Conservation (phyloP, 1,140 invertebrate genomes). For the Drosophila varians region DNA sequence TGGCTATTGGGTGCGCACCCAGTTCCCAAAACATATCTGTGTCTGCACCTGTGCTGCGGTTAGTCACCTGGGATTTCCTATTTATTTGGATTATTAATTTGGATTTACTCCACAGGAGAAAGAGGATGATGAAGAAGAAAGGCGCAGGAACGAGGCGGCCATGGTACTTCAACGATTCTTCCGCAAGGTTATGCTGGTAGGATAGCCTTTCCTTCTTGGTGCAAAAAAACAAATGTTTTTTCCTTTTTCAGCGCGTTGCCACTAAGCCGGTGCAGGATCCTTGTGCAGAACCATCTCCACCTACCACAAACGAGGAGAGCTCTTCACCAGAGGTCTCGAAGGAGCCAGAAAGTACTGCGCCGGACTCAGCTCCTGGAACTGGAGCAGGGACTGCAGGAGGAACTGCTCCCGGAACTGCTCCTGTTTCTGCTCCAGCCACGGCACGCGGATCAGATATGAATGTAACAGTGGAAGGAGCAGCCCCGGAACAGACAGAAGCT, state of each 20-base stretch:
- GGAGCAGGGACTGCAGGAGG: neutral
- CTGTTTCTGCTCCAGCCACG: neutral
- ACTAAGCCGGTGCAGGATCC: conserved; percentile 46
- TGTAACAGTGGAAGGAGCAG: neutral
- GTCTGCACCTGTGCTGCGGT: conserved; percentile 52
- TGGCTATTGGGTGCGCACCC: conserved; percentile 52
- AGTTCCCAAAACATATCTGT: conserved; percentile 48
- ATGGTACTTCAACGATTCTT: conserved; percentile 63
- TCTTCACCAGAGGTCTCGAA: neutral
- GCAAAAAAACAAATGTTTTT: neutral
- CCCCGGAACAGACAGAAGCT: neutral
- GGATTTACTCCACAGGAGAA: conserved; percentile 11
- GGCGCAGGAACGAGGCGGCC: conserved; percentile 34
- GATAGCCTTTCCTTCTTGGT: neutral
- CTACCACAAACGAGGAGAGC: neutral
- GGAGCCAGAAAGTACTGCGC: neutral
- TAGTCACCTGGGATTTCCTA: neutral
- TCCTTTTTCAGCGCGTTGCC: conserved; percentile 14
- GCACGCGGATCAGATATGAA: neutral
- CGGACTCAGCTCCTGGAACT: neutral
- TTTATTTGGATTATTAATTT: neutral
- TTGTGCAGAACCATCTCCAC: conserved; percentile 22
- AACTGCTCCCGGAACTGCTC: neutral
- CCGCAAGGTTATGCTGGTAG: conserved; percentile 40
- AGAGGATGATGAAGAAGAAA: conserved; percentile 22